These are phyloP conservation scores for Falco berigora DNA, from an alignment of 2,797 vertebrate genomes.

Conservation along the genomic window DNA sequence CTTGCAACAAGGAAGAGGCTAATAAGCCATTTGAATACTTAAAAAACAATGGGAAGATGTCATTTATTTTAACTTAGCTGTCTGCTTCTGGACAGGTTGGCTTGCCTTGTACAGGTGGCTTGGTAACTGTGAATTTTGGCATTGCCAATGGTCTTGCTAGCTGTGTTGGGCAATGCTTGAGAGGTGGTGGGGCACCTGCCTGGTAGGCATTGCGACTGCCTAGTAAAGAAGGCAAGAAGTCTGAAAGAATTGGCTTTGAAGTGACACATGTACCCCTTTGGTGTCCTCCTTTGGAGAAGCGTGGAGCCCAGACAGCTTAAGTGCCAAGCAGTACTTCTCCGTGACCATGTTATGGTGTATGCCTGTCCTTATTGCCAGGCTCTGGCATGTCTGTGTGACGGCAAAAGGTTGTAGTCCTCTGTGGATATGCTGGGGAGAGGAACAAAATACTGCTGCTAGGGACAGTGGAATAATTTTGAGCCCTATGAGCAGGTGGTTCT, in stretches of 20 bases:
- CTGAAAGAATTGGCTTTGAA: background rate
- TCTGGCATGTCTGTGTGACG: accelerated
- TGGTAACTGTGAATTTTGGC: background rate
- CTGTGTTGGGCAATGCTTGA: background rate
- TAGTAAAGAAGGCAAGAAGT: background rate
- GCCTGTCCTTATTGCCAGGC: background rate
- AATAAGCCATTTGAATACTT: background rate
- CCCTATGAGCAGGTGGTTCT: background rate
- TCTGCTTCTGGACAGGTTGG: background rate
- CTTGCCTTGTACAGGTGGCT: background rate
- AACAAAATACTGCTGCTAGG: background rate
- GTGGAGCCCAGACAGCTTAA: background rate
- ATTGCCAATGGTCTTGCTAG: background rate
- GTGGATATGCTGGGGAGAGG: background rate
- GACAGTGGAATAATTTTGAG: background rate
- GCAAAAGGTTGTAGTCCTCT: background rate
- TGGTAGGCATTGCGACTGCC: background rate
- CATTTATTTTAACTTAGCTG: background rate
- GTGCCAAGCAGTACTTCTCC: background rate
- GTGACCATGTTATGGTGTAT: accelerated
- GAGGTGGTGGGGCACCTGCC: background rate
- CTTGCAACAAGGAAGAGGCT: background rate
- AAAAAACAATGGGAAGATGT: no score
- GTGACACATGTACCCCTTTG: accelerated
- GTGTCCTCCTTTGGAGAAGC: background rate